Evolutionary conservation across 2,888 invertebrate genomes (phyloP).

Genomic region (Tipula vernalis): DNA sequence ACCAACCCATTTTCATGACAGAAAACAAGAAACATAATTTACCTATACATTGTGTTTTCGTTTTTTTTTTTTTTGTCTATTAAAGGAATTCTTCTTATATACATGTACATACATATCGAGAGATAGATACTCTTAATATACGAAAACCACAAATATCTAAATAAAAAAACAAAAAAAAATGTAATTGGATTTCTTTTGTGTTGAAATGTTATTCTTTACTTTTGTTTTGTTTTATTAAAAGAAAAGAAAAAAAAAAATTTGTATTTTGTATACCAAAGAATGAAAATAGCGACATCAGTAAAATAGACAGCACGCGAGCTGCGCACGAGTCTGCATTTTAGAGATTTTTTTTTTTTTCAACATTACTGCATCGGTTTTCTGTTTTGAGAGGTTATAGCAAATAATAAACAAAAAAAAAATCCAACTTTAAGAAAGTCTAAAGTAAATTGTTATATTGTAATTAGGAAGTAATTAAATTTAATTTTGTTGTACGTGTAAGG

Average conservation of each 20-base stretch:
- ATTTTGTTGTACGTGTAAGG: background rate
- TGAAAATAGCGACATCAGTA: background rate
- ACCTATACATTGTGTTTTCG: background rate
- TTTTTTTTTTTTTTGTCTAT: background rate
- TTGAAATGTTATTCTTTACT: background rate
- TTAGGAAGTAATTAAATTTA: background rate
- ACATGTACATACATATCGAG: background rate
- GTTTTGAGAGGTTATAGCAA: background rate
- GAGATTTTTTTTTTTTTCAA: background rate
- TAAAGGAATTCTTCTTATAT: background rate
- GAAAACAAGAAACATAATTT: background rate
- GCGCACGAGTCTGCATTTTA: constrained; percentile 4
- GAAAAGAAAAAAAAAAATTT: background rate
- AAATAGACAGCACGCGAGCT: constrained; percentile 4
- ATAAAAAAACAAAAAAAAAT: background rate
- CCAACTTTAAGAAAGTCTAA: background rate
- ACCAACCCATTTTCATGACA: background rate
- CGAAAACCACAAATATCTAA: background rate
- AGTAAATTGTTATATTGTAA: background rate
- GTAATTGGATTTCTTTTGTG: constrained; percentile 4
- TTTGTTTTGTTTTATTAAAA: background rate
- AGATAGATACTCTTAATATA: background rate
- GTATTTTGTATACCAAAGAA: background rate
- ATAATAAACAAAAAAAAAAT: background rate
- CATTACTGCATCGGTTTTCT: background rate